A percentile compares a stretch with the other conserved stretches of the same genome.
phyloP scores from a whole-genome alignment of 1,140 invertebrate species.

The Mercenaria mercenaria region DNA sequence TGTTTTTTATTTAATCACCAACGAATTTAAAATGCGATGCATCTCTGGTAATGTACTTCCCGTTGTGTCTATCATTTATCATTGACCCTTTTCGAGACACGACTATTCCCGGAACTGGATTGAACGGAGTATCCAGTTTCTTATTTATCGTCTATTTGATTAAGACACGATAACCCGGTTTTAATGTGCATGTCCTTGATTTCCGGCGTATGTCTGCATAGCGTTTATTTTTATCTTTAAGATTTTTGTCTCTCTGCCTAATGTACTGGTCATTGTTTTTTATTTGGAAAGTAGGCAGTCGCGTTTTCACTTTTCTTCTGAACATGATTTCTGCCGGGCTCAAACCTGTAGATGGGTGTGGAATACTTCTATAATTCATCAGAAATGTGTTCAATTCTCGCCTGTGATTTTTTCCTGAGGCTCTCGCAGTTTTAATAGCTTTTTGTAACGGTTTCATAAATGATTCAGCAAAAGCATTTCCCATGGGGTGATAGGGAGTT shows the following conservation, averaged over 20 bases:
- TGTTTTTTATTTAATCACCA: too few relatives aligned
- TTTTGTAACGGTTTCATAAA: slow-evolving; percentile 48
- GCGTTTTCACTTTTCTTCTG: background rate
- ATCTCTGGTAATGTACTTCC: background rate
- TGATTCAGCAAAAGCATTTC: slow-evolving; percentile 58
- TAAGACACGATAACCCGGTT: background rate
- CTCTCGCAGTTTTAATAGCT: slow-evolving; percentile 53
- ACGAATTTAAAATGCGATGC: background rate
- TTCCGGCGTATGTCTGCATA: slow-evolving; percentile 16
- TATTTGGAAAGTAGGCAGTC: too few relatives aligned
- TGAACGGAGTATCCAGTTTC: background rate
- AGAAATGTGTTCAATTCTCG: slow-evolving; percentile 30
- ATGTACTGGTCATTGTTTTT: background rate
- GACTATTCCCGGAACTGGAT: background rate
- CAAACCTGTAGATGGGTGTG: background rate
- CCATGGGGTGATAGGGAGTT: background rate
- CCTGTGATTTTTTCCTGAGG: slow-evolving; percentile 55
- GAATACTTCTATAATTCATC: background rate
- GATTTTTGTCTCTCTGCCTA: background rate
- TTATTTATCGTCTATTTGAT: background rate
- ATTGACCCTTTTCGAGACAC: background rate
- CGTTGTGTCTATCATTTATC: background rate
- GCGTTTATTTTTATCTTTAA: background rate
- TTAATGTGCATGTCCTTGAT: background rate
- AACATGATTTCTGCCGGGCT: slow-evolving; percentile 32